phyloP scores from a whole-genome alignment of 2,888 invertebrate genomes.

The Drosophila acutilabella region DNA sequence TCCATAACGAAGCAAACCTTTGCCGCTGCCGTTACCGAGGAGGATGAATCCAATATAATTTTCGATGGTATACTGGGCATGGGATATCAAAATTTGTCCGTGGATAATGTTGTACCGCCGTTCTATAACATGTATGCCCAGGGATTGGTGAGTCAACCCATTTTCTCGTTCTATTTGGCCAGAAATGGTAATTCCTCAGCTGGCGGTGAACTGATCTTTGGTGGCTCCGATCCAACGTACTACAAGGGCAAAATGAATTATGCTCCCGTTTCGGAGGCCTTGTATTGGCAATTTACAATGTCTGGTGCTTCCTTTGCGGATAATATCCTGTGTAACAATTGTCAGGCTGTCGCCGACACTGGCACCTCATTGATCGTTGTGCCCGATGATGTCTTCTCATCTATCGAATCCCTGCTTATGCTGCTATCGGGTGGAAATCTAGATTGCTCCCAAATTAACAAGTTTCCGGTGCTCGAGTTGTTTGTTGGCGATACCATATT shows the following conservation, averaged over 20 bases:
- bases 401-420: neutral
- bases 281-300: slow-evolving; percentile 98
- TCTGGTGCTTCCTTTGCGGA: slow-evolving; percentile 87
- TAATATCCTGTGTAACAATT: slow-evolving; percentile 86
- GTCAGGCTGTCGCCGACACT: slow-evolving; percentile 94
- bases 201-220: slow-evolving; percentile 95
- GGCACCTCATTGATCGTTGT: slow-evolving; percentile 96
- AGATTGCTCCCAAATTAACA: slow-evolving; percentile 90
- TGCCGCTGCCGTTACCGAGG: slow-evolving; percentile 96
- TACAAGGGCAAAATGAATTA: slow-evolving; percentile 89
- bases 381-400: slow-evolving; percentile 21
- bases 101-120: slow-evolving; percentile 94
- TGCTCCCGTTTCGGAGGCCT: slow-evolving; percentile 91
- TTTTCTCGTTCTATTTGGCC: slow-evolving; percentile 97
- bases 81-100: slow-evolving; percentile 93
- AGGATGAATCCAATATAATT: slow-evolving; percentile 92
- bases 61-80: slow-evolving; percentile 99
- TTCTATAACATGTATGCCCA: slow-evolving; percentile 96
- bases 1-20: slow-evolving; percentile 92
- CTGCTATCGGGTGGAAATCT: slow-evolving; percentile 84
- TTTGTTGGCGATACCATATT: slow-evolving; percentile 90
- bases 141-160: slow-evolving; percentile 88
- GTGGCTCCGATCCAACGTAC: slow-evolving; percentile 95
- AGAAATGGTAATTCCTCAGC: slow-evolving; percentile 88
- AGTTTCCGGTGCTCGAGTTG: slow-evolving; percentile 91